These are phyloP conservation scores for Coecobrya sp. DNA, from an alignment of 2,888 invertebrate genomes.

Conservation along the genomic window DNA sequence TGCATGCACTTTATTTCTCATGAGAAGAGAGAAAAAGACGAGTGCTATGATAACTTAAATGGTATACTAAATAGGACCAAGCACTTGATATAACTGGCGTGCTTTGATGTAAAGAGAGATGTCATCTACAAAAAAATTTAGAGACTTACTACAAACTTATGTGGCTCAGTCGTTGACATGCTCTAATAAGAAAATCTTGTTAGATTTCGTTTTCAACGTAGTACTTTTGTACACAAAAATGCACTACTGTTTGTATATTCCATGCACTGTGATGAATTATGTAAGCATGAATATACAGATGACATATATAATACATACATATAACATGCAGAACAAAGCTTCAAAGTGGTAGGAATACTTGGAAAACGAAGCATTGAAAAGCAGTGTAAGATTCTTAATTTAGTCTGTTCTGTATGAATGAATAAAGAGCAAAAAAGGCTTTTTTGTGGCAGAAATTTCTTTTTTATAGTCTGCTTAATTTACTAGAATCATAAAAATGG, in stretches of 20 bases:
- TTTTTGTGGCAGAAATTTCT: conserved; percentile 34
- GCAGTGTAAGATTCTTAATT: background rate
- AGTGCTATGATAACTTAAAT: background rate
- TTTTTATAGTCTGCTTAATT: conserved; percentile 63
- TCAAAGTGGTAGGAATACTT: too few relatives aligned
- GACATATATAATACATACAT: background rate
- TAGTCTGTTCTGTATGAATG: background rate
- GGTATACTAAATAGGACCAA: background rate
- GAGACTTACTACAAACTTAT: conserved; percentile 36
- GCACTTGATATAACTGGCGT: background rate
- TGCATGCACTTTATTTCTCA: conserved; percentile 27
- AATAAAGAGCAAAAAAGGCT: conserved; percentile 37
- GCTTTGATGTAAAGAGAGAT: conserved; percentile 37
- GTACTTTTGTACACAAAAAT: background rate
- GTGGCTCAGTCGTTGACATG: conserved; percentile 68
- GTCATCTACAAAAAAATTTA: conserved; percentile 20
- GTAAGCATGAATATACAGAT: background rate
- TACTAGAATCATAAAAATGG: conserved; percentile 66
- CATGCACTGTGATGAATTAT: too few relatives aligned
- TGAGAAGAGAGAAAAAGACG: background rate
- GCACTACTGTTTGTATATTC: background rate
- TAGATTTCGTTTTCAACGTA: conserved; percentile 41
- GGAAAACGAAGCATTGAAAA: too few relatives aligned
- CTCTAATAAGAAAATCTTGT: conserved; percentile 60
- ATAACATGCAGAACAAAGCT: too few relatives aligned